Percentiles rank a stretch among this genome's conserved stretches.
phyloP scores from a whole-genome alignment of 2,797 vertebrate species.

The Poeciliopsis gracilis region DNA sequence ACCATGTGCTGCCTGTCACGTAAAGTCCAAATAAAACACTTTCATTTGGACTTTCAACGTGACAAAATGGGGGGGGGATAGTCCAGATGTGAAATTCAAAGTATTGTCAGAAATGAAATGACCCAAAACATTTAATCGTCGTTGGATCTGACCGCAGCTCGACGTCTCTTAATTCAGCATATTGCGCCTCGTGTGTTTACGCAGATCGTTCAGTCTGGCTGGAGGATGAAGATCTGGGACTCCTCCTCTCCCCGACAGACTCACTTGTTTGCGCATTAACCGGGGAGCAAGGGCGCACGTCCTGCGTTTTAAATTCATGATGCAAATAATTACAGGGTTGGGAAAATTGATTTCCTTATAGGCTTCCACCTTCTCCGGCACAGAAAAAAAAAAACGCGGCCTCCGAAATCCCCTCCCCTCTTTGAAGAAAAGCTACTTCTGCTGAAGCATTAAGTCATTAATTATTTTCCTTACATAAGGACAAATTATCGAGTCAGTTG shows the following conservation, averaged over 20 bases:
- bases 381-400: conserved; percentile 32
- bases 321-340: conserved; percentile 77
- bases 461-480: conserved; percentile 84
- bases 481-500: conserved; percentile 86
- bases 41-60: too few species aligned
- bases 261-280: conserved; percentile 44
- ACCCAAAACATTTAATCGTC: neutral
- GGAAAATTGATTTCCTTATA: conserved; percentile 71
- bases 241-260: conserved; percentile 45
- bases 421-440: conserved; percentile 73
- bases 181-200: neutral
- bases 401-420: conserved; percentile 36
- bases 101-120: neutral
- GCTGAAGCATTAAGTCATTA: conserved; percentile 84
- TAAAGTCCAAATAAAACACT: neutral
- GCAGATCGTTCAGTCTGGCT: neutral
- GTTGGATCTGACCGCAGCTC: neutral
- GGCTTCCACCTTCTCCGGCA: conserved; percentile 61
- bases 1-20: too few species aligned
- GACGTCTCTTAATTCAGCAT: neutral
- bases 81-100: neutral
- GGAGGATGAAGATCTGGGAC: conserved; percentile 30
- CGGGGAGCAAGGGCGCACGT: conserved; percentile 48
- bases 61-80: neutral
- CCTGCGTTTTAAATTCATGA: conserved; percentile 66